Conservation (phyloP, 2,888 invertebrate genomes). For the Eustalomyia histrio region DNA sequence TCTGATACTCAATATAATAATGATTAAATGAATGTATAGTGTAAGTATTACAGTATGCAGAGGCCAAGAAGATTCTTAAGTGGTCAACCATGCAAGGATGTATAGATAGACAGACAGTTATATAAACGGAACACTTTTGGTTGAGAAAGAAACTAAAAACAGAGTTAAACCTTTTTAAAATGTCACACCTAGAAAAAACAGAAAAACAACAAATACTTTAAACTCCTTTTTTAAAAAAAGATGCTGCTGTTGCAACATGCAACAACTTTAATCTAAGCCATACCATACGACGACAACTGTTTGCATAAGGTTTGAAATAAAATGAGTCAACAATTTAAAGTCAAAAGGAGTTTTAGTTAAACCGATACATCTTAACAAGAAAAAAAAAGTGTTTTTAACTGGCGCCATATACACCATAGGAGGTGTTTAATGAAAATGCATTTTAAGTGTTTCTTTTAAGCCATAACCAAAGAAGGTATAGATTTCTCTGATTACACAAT, state of each 20-base stretch:
- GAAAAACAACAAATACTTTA: conserved; percentile 20
- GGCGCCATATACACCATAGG: conserved; percentile 66
- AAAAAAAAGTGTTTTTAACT: conserved; percentile 52
- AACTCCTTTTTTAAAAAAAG: conserved; percentile 23
- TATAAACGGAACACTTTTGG: conserved; percentile 13
- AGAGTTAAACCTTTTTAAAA: conserved; percentile 41
- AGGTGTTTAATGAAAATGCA: conserved; percentile 64
- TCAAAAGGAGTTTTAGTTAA: conserved; percentile 48
- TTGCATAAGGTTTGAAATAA: conserved; percentile 42
- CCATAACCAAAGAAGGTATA: conserved; percentile 34
- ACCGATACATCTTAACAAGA: conserved; percentile 25
- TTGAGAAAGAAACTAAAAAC: background rate
- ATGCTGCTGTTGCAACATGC: conserved; percentile 48
- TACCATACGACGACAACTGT: conserved; percentile 59
- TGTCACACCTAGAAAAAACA: conserved; percentile 60
- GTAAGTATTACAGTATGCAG: conserved; percentile 38
- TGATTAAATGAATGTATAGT: conserved; percentile 58
- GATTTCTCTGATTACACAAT: conserved; percentile 37
- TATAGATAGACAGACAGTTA: conserved; percentile 18
- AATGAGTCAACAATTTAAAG: conserved; percentile 53
- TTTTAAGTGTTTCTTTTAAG: conserved; percentile 50
- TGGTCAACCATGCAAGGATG: conserved; percentile 40
- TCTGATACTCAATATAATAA: conserved; percentile 50
- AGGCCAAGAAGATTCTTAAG: conserved; percentile 36
- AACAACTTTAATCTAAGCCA: conserved; percentile 59